phyloP scores from a whole-genome alignment of 2,888 invertebrate genomes.

The Hyposoter dolosus region DNA sequence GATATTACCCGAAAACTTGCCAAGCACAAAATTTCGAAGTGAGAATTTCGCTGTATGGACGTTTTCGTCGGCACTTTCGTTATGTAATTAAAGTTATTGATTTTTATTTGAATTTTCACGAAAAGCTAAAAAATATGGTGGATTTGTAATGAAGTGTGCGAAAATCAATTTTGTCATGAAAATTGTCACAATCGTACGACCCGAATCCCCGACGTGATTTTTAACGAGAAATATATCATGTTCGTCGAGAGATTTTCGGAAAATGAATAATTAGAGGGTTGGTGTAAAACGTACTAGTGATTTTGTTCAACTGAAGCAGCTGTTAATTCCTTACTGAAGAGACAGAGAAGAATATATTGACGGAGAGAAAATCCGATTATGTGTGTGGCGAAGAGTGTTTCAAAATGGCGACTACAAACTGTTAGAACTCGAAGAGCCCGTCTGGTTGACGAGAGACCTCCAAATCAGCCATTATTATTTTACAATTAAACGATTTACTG shows the following conservation, averaged over 20 bases:
- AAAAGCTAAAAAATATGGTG: not conserved
- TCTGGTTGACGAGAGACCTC: not conserved
- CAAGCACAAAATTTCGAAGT: not conserved
- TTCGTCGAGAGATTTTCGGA: not conserved
- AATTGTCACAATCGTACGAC: not conserved
- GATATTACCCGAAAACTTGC: not conserved
- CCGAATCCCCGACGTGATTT: not conserved
- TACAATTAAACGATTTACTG: conserved; percentile 34
- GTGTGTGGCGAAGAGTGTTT: conserved; percentile 51
- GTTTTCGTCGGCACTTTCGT: not conserved
- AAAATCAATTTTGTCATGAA: not conserved
- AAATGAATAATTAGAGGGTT: not conserved
- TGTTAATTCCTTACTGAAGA: not conserved
- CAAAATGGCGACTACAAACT: conserved; percentile 64
- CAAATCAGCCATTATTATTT: conserved; percentile 41
- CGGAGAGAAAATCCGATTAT: conserved; percentile 30
- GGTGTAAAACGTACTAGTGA: not conserved
- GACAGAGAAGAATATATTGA: conserved; percentile 10
- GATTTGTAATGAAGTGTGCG: not conserved
- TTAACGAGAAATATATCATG: not conserved
- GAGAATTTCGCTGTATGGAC: not conserved
- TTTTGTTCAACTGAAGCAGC: not conserved
- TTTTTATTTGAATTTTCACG: not conserved
- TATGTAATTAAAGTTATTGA: conserved; percentile 1
- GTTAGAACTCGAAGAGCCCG: conserved; percentile 38